These are phyloP conservation scores for Planiliza haematocheilus DNA, from an alignment of 2,113 vertebrate species.

Conservation along the genomic window DNA sequence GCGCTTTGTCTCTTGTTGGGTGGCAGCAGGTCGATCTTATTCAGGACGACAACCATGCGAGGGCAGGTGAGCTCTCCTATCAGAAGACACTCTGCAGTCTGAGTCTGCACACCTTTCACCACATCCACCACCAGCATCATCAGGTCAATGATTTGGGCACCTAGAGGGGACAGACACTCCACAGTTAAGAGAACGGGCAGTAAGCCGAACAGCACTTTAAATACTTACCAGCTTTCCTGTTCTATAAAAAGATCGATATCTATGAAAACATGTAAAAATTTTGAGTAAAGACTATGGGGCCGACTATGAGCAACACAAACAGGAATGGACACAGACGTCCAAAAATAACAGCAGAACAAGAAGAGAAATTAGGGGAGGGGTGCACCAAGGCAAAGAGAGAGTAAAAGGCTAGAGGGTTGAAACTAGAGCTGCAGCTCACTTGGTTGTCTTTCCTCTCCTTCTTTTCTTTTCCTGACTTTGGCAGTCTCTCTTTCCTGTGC, in stretches of 20 bases:
- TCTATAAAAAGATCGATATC: not conserved
- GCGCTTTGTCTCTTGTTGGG: constrained; percentile 89
- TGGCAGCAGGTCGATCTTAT: constrained; percentile 94
- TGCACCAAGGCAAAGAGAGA: constrained; percentile 40
- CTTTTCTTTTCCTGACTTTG: constrained; percentile 73
- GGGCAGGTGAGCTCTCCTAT: constrained; percentile 97
- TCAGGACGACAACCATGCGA: constrained; percentile 95
- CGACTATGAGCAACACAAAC: constrained; percentile 53
- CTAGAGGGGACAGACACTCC: constrained; percentile 71
- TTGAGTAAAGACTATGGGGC: constrained; percentile 1
- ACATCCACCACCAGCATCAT: constrained; percentile 99
- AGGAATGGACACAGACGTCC: constrained; percentile 53
- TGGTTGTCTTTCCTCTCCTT: constrained; percentile 75
- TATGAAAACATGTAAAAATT: constrained; percentile 10
- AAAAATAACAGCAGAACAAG: constrained; percentile 65
- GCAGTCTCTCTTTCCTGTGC: constrained; percentile 73
- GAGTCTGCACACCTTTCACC: constrained; percentile 97
- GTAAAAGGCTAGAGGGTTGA: constrained; percentile 68
- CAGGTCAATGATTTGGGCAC: constrained; percentile 97
- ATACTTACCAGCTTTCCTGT: not conserved
- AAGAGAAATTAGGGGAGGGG: constrained; percentile 46
- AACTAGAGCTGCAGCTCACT: constrained; percentile 73
- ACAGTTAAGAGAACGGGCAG: constrained; percentile 2
- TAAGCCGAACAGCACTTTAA: not conserved
- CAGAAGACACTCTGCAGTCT: constrained; percentile 97